Evolutionary conservation across 2,888 invertebrate genomes (phyloP), one percentile per base, ranked within the genome.

Genomic region (Cryptophagus acutangulus): DNA sequence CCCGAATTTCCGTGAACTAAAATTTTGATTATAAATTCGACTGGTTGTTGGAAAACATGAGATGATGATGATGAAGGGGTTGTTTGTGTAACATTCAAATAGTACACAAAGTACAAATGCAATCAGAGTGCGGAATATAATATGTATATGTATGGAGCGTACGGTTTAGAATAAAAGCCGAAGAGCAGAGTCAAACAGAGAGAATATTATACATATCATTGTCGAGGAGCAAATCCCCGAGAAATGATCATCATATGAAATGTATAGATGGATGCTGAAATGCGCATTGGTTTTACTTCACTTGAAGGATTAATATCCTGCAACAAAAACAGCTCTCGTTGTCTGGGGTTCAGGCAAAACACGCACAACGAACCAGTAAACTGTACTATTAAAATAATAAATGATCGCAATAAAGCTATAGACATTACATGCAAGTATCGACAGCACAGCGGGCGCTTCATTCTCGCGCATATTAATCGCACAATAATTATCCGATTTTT

Each of bases 361-460:
- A 61, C 53, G 60, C 57, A 58, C 52, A 55, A 52, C 53, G 58
- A 44, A 54, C 58, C 57, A 54, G 60, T 61, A 63, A 65, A 64
- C 60, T 61, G 57, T 49, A 58, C 65, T 59, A 64, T 66, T 65
- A 65, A 64, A 62, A 65, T 66, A 65, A 66, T 59, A 63, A 66
- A 67, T 59, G 64, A 56, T 52, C 31, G 61, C 61, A 54, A 65
- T 65, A 65, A 65, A 66, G 53, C 60, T 60, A n/a, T n/a, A 61
- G 61, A 55, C 59, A 59, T 65, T 63, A 65, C 65, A 65, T 53
- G 65, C 54, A 54, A 56, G 59, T 57, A 63, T 64, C 62, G 64
- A 63, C 62, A 59, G 59, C 61, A 47, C 63, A 62, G 63, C 63
- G 51, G 61, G 61, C 48, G 47, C 54, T 56, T 57, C 55, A 50